phyloP scores from a whole-genome alignment of 2,888 invertebrate species.

The Lapara coniferarum region DNA sequence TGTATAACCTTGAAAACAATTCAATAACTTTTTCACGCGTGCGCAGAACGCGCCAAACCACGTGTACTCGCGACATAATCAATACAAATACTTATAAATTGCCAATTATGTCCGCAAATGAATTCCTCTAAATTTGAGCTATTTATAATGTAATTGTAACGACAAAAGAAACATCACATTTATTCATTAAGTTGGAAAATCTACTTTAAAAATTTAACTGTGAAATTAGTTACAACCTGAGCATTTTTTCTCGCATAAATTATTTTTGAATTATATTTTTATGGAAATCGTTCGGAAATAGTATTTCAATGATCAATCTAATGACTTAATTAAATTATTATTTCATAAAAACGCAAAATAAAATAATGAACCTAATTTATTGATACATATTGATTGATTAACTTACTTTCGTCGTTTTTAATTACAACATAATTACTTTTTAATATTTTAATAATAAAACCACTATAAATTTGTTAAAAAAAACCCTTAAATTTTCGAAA shows the following conservation, averaged over 20 bases:
- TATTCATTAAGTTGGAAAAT: background rate
- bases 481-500: background rate
- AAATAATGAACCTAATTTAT: too few relatives aligned
- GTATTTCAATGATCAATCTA: too few relatives aligned
- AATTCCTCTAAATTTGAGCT: background rate
- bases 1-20: constrained; percentile 17
- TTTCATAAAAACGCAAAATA: too few relatives aligned
- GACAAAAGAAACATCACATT: background rate
- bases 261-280: too few relatives aligned
- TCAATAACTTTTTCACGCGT: constrained; percentile 39
- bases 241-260: too few relatives aligned
- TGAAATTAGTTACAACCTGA: too few relatives aligned
- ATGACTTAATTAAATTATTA: too few relatives aligned
- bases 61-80: constrained; percentile 31
- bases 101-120: constrained; percentile 29
- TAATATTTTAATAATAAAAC: background rate
- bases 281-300: too few relatives aligned
- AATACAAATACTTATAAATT: constrained; percentile 8
- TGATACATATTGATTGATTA: too few relatives aligned
- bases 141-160: background rate
- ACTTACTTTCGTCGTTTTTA: background rate
- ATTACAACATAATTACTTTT: background rate
- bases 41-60: constrained; percentile 46
- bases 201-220: too few relatives aligned
- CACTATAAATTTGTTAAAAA: background rate